Conservation (phyloP, 64 coral and sea anemone genomes). For the Montipora foliosa region DNA sequence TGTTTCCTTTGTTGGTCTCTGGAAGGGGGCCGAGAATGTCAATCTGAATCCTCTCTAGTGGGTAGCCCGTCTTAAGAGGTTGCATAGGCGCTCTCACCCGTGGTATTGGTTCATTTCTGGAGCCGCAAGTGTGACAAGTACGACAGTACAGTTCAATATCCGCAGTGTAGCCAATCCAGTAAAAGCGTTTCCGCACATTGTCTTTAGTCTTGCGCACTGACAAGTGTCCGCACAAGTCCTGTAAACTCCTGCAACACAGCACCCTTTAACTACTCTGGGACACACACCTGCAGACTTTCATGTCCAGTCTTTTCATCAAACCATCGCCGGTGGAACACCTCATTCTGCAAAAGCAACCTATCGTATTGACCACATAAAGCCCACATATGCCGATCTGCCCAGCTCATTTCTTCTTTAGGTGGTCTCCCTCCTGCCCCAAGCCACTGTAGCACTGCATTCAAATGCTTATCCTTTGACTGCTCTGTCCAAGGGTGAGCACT, state of each 20-base stretch:
- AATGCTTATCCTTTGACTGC: not conserved
- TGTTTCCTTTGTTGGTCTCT: slow-evolving; percentile 25
- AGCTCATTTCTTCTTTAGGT: not conserved
- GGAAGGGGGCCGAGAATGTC: slow-evolving; percentile 56
- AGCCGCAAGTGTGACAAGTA: slow-evolving; percentile 58
- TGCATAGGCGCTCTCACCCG: slow-evolving; percentile 41
- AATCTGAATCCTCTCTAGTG: slow-evolving; percentile 23
- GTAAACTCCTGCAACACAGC: slow-evolving; percentile 43
- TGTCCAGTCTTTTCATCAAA: slow-evolving; percentile 16
- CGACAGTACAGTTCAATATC: slow-evolving; percentile 58
- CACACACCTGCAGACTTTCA: slow-evolving; percentile 6
- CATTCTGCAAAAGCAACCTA: slow-evolving; percentile 16
- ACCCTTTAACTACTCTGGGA: not conserved
- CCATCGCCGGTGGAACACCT: slow-evolving; percentile 42
- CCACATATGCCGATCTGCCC: not conserved
- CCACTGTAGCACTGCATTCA: not conserved
- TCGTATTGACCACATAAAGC: slow-evolving; percentile 60
- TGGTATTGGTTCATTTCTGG: slow-evolving; percentile 6
- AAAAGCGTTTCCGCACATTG: slow-evolving; percentile 62
- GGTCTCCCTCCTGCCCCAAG: not conserved
- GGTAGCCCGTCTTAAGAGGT: slow-evolving; percentile 47
- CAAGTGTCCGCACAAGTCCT: slow-evolving; percentile 54
- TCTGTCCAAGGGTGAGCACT: not conserved
- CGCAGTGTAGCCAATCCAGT: slow-evolving; percentile 24
- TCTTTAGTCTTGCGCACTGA: slow-evolving; percentile 44